Evolutionary conservation across 92 coral and sea anemone genomes (phyloP).

Genomic region (Epizoanthus ramosus): DNA sequence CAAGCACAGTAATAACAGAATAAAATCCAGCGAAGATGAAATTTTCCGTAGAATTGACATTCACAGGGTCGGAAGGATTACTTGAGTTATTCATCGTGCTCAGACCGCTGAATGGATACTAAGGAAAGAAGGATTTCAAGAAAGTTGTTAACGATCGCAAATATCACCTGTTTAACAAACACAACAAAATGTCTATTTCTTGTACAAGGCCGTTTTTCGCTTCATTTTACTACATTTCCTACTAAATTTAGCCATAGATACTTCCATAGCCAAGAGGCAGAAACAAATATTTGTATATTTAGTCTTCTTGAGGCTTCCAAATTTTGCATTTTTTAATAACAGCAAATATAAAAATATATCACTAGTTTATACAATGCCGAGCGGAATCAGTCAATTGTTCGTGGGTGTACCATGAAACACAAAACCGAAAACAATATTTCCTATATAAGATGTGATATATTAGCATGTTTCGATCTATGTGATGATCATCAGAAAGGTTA

Average conservation of each 20-base stretch:
- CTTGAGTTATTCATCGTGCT: slow-evolving; percentile 25
- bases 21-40: slow-evolving; percentile 30
- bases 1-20: slow-evolving; percentile 25
- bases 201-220: neutral
- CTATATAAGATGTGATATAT: too few species aligned
- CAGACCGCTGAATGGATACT: neutral
- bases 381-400: too few species aligned
- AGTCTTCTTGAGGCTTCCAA: too few species aligned
- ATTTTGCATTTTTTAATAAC: too few species aligned
- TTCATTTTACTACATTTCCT: neutral
- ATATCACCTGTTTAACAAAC: neutral
- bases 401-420: too few species aligned
- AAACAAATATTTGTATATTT: too few species aligned
- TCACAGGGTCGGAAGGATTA: neutral
- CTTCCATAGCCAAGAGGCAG: too few species aligned
- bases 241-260: neutral
- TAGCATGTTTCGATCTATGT: too few species aligned
- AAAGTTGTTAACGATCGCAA: neutral
- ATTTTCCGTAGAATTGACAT: slow-evolving; percentile 5
- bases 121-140: neutral
- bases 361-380: too few species aligned
- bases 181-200: neutral
- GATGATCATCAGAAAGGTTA: too few species aligned
- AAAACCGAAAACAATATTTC: too few species aligned
- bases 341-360: too few species aligned